Evolutionary conservation across 1,140 invertebrate species (phyloP).

Genomic region (Limonius californicus): DNA sequence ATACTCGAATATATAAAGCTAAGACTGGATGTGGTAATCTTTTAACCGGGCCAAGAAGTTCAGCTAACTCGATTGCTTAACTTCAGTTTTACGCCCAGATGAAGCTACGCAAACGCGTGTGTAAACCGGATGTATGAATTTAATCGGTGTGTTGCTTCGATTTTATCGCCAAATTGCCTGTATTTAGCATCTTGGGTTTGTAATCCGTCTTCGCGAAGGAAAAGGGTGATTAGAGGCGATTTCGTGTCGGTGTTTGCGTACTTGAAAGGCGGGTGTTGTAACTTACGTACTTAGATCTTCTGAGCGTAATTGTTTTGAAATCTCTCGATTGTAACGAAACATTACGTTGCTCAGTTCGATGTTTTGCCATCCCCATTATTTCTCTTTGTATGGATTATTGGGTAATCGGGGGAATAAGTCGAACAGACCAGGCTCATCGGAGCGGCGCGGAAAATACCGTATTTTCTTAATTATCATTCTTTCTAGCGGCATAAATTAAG

Average conservation of each 20-base stretch:
- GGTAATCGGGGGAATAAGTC: too few relatives aligned
- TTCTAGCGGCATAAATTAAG: slow-evolving; percentile 1
- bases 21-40: not conserved
- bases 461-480: not conserved
- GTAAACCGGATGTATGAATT: slow-evolving; percentile 1
- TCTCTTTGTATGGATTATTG: not conserved
- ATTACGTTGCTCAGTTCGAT: not conserved
- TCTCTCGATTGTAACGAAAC: not conserved
- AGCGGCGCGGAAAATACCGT: too few relatives aligned
- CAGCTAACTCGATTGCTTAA: slow-evolving; percentile 1
- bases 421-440: too few relatives aligned
- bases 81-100: not conserved
- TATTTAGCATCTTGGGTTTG: not conserved
- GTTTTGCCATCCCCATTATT: not conserved
- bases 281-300: not conserved
- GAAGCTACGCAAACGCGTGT: not conserved
- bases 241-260: not conserved
- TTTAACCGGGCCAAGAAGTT: not conserved
- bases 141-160: not conserved
- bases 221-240: not conserved
- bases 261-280: not conserved
- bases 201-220: not conserved
- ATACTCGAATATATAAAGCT: not conserved
- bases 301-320: not conserved
- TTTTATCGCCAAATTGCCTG: not conserved